Conservation (phyloP, 2,113 vertebrate genomes). For the Panthera leo region DNA sequence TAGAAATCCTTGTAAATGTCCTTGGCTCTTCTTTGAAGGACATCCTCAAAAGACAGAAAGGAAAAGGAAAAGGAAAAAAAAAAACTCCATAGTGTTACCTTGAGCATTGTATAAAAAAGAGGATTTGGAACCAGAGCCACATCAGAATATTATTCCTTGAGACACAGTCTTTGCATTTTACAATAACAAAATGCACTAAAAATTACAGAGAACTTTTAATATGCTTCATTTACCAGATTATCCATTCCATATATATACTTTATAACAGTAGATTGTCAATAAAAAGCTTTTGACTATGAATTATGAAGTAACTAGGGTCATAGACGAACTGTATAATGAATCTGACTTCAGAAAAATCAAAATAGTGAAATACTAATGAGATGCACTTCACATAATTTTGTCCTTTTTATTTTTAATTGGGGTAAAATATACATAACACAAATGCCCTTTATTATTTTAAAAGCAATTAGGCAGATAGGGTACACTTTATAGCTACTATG, state of each 20-base stretch:
- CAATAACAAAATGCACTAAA: constrained; percentile 41
- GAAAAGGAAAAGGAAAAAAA: background rate
- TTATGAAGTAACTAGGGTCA: background rate
- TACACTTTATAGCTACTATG: background rate
- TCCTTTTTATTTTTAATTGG: background rate
- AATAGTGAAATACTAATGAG: constrained; percentile 4
- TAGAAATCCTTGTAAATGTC: constrained; percentile 83
- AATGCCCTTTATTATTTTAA: background rate
- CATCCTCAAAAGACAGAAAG: constrained; percentile 74
- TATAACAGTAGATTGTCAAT: constrained; percentile 33
- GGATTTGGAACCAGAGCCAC: constrained; percentile 64
- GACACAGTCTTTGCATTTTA: constrained; percentile 1
- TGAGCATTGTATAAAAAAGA: constrained; percentile 64
- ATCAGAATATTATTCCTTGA: constrained; percentile 61
- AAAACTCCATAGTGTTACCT: fast-evolving
- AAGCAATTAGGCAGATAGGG: background rate
- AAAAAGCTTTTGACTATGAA: background rate
- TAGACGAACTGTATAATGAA: background rate
- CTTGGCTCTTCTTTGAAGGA: constrained; percentile 85
- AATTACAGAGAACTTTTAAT: constrained; percentile 38
- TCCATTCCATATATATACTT: constrained; percentile 6
- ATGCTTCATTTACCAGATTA: constrained; percentile 24
- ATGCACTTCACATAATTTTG: background rate
- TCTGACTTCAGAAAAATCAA: constrained; percentile 34
- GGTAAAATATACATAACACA: background rate